Percentiles rank a stretch among this genome's conserved stretches.
Conservation (phyloP, 2,113 vertebrate genomes). For the Amblyornis subalaris region DNA sequence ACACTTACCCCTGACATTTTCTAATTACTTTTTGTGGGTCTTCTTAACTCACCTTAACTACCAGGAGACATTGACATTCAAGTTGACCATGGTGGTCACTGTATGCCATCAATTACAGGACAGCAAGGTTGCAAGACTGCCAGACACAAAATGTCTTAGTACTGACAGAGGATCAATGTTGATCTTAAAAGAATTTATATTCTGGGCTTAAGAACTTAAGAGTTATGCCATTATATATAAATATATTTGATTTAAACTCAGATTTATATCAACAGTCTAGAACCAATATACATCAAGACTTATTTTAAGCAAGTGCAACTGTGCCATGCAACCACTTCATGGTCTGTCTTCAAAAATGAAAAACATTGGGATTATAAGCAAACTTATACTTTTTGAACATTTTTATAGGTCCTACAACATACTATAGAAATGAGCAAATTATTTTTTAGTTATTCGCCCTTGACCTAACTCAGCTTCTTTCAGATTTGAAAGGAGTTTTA, state of each 20-base stretch:
- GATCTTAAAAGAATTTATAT: not conserved
- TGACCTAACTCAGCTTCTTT: not conserved
- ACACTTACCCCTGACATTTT: conserved; percentile 67
- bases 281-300: not conserved
- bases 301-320: not conserved
- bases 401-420: not conserved
- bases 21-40: conserved; percentile 68
- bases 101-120: not conserved
- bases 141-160: not conserved
- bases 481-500: not conserved
- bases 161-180: not conserved
- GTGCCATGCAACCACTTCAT: not conserved
- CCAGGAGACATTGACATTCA: not conserved
- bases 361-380: not conserved
- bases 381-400: not conserved
- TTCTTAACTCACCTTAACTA: conserved; percentile 54
- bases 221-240: not conserved
- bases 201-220: not conserved
- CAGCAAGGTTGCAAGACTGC: not conserved
- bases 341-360: not conserved
- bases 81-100: not conserved
- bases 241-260: not conserved
- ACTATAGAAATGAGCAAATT: not conserved
- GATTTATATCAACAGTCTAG: not conserved
- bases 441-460: not conserved